phyloP scores from a whole-genome alignment of 1,140 invertebrate species.

The Neodiprion fabricii region DNA sequence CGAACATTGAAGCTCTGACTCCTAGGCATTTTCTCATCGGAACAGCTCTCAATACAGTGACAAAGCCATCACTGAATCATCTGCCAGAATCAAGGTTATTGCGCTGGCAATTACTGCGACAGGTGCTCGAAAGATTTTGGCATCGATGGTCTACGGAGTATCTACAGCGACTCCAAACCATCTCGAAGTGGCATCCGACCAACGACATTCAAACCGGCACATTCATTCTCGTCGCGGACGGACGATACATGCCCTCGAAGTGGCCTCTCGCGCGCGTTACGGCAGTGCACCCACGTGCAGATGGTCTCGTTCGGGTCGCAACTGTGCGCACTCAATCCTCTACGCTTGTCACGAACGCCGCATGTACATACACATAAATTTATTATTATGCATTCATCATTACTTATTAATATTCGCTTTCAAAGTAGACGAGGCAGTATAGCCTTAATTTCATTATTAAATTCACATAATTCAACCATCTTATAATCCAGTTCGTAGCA shows the following conservation, averaged over 20 bases:
- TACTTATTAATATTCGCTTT: too few species aligned
- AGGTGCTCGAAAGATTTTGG: conserved; percentile 18
- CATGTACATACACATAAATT: too few species aligned
- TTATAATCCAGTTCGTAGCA: too few species aligned
- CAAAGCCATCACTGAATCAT: conserved; percentile 20
- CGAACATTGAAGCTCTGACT: conserved; percentile 29
- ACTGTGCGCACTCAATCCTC: conserved; percentile 20
- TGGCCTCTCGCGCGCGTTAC: conserved; percentile 36
- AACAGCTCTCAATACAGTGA: conserved; percentile 26
- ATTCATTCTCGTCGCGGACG: conserved; percentile 13
- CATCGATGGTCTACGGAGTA: conserved; percentile 17
- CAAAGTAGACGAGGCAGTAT: too few species aligned
- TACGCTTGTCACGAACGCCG: not conserved
- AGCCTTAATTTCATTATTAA: too few species aligned
- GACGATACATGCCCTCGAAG: conserved; percentile 21
- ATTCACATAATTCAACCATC: too few species aligned
- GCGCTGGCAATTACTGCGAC: conserved; percentile 18
- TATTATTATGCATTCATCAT: too few species aligned
- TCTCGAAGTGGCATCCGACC: conserved; percentile 9
- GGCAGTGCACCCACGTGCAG: conserved; percentile 24
- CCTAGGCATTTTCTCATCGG: conserved; percentile 46
- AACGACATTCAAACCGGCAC: conserved; percentile 3
- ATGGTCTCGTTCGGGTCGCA: conserved; percentile 32
- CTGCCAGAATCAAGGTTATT: not conserved
- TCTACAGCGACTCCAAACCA: not conserved